phyloP scores from a whole-genome alignment of 2,797 vertebrate genomes.

The Parauchenoglanis punctatus region DNA sequence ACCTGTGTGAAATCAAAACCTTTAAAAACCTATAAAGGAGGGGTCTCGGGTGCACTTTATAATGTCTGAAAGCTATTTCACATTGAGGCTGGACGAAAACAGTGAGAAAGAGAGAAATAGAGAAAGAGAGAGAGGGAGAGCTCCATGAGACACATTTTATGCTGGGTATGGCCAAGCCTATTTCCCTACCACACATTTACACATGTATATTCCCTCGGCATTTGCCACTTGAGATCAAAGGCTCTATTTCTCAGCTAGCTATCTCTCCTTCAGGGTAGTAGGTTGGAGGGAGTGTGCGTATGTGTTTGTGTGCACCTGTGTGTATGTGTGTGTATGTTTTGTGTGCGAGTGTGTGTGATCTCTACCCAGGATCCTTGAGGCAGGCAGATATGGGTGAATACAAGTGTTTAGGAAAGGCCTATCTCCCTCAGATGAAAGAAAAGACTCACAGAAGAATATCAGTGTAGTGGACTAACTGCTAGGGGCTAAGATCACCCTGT shows the following conservation, averaged over 20 bases:
- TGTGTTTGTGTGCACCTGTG: slow-evolving; percentile 44
- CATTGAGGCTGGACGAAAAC: slow-evolving; percentile 21
- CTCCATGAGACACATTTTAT: not conserved
- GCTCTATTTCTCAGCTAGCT: slow-evolving; percentile 26
- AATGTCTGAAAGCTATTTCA: slow-evolving; percentile 27
- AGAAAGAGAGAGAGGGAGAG: slow-evolving; percentile 11
- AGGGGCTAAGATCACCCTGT: slow-evolving; percentile 21
- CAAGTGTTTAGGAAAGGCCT: slow-evolving; percentile 69
- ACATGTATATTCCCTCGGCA: slow-evolving; percentile 27
- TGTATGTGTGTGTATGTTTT: slow-evolving; percentile 35
- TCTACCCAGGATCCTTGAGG: slow-evolving; percentile 64
- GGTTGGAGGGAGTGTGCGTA: slow-evolving; percentile 15
- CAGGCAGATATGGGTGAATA: slow-evolving; percentile 64
- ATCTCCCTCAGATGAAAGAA: slow-evolving; percentile 69
- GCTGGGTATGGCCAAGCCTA: not conserved
- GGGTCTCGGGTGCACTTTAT: not conserved
- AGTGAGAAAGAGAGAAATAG: not conserved
- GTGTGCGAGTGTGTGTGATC: slow-evolving; percentile 55
- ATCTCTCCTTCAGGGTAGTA: slow-evolving; percentile 26
- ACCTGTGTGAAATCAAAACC: slow-evolving; percentile 31
- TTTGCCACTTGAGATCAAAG: slow-evolving; percentile 56
- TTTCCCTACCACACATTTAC: slow-evolving; percentile 12
- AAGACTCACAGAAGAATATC: slow-evolving; percentile 28
- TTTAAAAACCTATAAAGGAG: slow-evolving; percentile 1
- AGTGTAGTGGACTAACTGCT: slow-evolving; percentile 38